A percentile compares a stretch with the other conserved stretches of the same genome.
Conservation (phyloP, 2,113 vertebrate genomes). For the Paedocypris sp. region DNA sequence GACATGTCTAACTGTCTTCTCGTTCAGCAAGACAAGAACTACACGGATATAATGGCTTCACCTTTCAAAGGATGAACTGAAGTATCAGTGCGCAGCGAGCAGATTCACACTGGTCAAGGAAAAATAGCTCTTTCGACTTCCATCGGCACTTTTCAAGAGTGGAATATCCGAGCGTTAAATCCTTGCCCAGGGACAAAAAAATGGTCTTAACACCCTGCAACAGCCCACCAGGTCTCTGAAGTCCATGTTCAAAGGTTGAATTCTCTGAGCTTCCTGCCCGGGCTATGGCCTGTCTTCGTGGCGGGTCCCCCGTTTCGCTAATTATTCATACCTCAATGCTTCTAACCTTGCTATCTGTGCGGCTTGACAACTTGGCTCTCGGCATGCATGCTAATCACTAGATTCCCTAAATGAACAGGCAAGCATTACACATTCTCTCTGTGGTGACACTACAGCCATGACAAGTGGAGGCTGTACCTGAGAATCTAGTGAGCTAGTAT, state of each 20-base stretch:
- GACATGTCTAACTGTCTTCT: not conserved
- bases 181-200: not conserved
- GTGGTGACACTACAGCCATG: not conserved
- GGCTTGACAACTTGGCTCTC: not conserved
- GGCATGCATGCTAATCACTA: not conserved
- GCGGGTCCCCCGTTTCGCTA: not conserved
- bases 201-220: slow-evolving; percentile 12
- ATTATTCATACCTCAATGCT: slow-evolving; percentile 12
- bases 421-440: not conserved
- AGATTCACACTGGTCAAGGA: not conserved
- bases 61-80: not conserved
- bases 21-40: not conserved
- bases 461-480: not conserved
- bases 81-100: too few relatives aligned
- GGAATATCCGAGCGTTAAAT: slow-evolving; percentile 6
- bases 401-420: not conserved
- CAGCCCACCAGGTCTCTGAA: not conserved
- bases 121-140: not conserved
- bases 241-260: not conserved
- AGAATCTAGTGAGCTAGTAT: too few relatives aligned
- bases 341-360: not conserved
- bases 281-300: slow-evolving; percentile 2
- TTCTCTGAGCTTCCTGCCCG: slow-evolving; percentile 9
- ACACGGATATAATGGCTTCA: not conserved
- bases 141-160: not conserved